Evolutionary conservation across 2,888 invertebrate genomes (phyloP).

Genomic region (Cheilosia vulpina): DNA sequence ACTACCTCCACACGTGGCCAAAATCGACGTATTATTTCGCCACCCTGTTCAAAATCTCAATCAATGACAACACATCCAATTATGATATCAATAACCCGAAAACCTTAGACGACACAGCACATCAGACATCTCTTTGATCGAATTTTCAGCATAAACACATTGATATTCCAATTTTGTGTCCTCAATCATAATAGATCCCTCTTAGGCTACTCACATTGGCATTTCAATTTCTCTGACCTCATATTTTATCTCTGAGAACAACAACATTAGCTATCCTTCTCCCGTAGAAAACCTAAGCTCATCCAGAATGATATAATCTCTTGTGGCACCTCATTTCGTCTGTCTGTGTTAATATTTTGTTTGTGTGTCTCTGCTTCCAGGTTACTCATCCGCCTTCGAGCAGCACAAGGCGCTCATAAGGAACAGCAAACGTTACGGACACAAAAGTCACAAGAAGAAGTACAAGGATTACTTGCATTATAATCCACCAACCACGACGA

Average conservation of each 20-base stretch:
- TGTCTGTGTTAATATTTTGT: background rate
- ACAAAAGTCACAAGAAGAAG: constrained; percentile 82
- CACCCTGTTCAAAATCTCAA: too few relatives aligned
- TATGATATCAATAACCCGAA: too few relatives aligned
- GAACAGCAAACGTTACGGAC: constrained; percentile 80
- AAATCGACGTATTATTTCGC: too few relatives aligned
- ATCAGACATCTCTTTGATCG: too few relatives aligned
- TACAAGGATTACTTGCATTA: constrained; percentile 81
- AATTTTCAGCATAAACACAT: background rate
- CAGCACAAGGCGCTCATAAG: constrained; percentile 80
- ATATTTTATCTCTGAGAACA: constrained; percentile 10
- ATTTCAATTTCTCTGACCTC: constrained; percentile 1
- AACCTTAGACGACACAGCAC: too few relatives aligned
- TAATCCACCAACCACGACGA: constrained; percentile 71
- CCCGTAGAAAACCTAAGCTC: background rate
- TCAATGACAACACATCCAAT: too few relatives aligned
- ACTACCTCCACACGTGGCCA: too few relatives aligned
- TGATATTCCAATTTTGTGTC: background rate
- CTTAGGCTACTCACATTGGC: constrained; percentile 1
- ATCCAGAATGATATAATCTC: constrained; percentile 8
- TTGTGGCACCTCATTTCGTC: constrained; percentile 23
- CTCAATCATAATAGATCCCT: background rate
- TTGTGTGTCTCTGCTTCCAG: constrained; percentile 40
- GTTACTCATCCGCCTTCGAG: constrained; percentile 79
- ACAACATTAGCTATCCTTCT: constrained; percentile 3